Evolutionary conservation across 2,113 vertebrate species (phyloP).

Genomic region (Butorides virescens): DNA sequence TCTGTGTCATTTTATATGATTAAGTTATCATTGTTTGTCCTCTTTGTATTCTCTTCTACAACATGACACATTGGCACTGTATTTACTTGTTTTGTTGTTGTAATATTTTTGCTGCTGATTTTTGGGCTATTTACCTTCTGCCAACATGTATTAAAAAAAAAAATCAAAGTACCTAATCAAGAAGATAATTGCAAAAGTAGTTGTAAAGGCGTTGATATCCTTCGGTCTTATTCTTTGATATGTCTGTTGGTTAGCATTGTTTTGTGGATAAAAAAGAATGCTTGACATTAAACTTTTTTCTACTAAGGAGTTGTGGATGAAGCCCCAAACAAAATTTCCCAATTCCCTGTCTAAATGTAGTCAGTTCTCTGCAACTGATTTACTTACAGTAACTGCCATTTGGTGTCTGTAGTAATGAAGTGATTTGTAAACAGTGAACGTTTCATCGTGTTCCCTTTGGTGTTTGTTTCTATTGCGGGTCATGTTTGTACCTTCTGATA

Average conservation of each 20-base stretch:
- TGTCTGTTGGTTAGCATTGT: slow-evolving; percentile 76
- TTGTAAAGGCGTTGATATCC: slow-evolving; percentile 72
- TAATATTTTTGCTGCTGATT: slow-evolving; percentile 79
- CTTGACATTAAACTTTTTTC: slow-evolving; percentile 74
- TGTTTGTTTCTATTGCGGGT: slow-evolving; percentile 77
- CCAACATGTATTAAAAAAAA: slow-evolving; percentile 50
- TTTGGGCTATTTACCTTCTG: slow-evolving; percentile 69
- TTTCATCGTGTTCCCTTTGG: slow-evolving; percentile 78
- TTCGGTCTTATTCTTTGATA: slow-evolving; percentile 70
- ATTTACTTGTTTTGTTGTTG: slow-evolving; percentile 71
- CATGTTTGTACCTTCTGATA: slow-evolving; percentile 74
- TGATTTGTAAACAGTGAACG: slow-evolving; percentile 79
- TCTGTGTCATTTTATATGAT: slow-evolving; percentile 78
- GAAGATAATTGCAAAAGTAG: slow-evolving; percentile 60
- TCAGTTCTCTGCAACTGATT: slow-evolving; percentile 72
- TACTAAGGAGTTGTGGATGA: slow-evolving; percentile 72
- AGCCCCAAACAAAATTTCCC: slow-evolving; percentile 59
- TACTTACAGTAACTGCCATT: slow-evolving; percentile 82
- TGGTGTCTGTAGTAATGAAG: slow-evolving; percentile 81
- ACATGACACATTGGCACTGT: slow-evolving; percentile 71
- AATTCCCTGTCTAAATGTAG: slow-evolving; percentile 66
- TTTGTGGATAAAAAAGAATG: slow-evolving; percentile 77
- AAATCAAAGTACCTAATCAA: slow-evolving; percentile 62
- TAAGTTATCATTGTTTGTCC: slow-evolving; percentile 81
- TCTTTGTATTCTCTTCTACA: slow-evolving; percentile 69